Conservation (phyloP, 2,888 invertebrate species). For the Nephrocerus scutellatus region DNA sequence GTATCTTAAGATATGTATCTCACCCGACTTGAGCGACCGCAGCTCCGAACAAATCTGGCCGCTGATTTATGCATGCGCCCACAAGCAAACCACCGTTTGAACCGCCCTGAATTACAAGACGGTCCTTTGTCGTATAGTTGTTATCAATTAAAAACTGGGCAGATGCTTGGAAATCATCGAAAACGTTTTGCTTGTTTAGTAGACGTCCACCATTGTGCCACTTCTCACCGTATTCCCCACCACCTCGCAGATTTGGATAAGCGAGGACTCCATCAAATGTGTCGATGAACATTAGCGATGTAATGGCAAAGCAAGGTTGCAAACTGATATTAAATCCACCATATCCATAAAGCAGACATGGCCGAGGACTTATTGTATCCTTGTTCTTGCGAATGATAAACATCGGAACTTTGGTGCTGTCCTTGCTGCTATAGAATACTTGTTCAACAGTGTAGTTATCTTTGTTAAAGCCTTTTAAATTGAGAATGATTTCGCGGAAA, state of each 20-base stretch:
- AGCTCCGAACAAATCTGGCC: slow-evolving; percentile 89
- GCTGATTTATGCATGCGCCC: slow-evolving; percentile 89
- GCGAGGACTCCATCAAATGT: slow-evolving; percentile 84
- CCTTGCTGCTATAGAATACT: slow-evolving; percentile 87
- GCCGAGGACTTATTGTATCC: slow-evolving; percentile 50
- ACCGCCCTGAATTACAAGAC: slow-evolving; percentile 84
- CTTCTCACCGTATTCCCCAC: slow-evolving; percentile 94
- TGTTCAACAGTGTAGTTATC: slow-evolving; percentile 76
- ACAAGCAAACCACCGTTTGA: slow-evolving; percentile 97
- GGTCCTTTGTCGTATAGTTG: slow-evolving; percentile 68
- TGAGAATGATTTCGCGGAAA: slow-evolving; percentile 73
- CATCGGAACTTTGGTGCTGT: slow-evolving; percentile 93
- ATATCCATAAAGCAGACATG: slow-evolving; percentile 89
- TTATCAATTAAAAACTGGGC: slow-evolving; percentile 78
- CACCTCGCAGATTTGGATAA: slow-evolving; percentile 91
- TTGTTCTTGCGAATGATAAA: slow-evolving; percentile 75
- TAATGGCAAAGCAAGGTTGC: slow-evolving; percentile 83
- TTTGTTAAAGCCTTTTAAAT: slow-evolving; percentile 72
- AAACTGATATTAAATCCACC: slow-evolving; percentile 94
- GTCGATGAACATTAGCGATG: slow-evolving; percentile 76
- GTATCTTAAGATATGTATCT: slow-evolving; percentile 20
- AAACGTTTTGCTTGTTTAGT: slow-evolving; percentile 92
- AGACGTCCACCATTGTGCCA: slow-evolving; percentile 94
- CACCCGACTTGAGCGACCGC: slow-evolving; percentile 93
- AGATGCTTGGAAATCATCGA: slow-evolving; percentile 92